A percentile compares a stretch with the other conserved stretches of the same genome.
Evolutionary conservation across 1,140 invertebrate genomes (phyloP).

Genomic region (Onthophagus taurus): DNA sequence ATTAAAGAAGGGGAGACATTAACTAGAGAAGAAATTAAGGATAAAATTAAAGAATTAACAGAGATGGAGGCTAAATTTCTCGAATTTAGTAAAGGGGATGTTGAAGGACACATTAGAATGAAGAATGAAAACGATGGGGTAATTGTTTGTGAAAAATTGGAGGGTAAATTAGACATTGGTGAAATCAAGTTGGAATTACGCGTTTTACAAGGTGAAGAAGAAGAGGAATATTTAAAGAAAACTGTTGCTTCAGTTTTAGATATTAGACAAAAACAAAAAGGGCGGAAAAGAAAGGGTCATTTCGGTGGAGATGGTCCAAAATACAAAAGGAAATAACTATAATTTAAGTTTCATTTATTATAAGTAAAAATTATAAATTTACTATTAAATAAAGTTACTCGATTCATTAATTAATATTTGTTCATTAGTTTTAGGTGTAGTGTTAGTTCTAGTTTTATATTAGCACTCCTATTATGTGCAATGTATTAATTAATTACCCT

Average conservation of each 20-base stretch:
- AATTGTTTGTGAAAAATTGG: slow-evolving; percentile 52
- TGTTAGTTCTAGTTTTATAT: too few relatives aligned
- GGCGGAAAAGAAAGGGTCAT: slow-evolving; percentile 10
- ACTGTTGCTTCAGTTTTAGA: slow-evolving; percentile 36
- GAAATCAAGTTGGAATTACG: slow-evolving; percentile 48
- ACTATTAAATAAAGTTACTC: too few relatives aligned
- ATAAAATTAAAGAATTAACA: slow-evolving; percentile 49
- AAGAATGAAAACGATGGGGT: slow-evolving; percentile 59
- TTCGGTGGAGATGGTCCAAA: slow-evolving; percentile 1
- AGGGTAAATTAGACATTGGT: slow-evolving; percentile 48
- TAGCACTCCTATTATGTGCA: too few relatives aligned
- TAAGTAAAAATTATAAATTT: too few relatives aligned
- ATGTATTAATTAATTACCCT: too few relatives aligned
- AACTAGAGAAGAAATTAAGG: slow-evolving; percentile 60
- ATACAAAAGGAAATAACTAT: slow-evolving; percentile 6
- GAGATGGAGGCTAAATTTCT: slow-evolving; percentile 60
- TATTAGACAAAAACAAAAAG: slow-evolving; percentile 5
- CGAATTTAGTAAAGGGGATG: slow-evolving; percentile 63
- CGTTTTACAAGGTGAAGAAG: slow-evolving; percentile 58
- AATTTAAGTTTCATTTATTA: too few relatives aligned
- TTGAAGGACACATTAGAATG: slow-evolving; percentile 60
- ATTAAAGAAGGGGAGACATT: slow-evolving; percentile 45
- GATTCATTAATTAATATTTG: too few relatives aligned
- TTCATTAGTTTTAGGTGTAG: too few relatives aligned
- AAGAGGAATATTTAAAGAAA: slow-evolving; percentile 54